These are phyloP conservation scores for Ridgeia piscesae DNA, from an alignment of 1,140 invertebrate genomes.

Conservation along the genomic window DNA sequence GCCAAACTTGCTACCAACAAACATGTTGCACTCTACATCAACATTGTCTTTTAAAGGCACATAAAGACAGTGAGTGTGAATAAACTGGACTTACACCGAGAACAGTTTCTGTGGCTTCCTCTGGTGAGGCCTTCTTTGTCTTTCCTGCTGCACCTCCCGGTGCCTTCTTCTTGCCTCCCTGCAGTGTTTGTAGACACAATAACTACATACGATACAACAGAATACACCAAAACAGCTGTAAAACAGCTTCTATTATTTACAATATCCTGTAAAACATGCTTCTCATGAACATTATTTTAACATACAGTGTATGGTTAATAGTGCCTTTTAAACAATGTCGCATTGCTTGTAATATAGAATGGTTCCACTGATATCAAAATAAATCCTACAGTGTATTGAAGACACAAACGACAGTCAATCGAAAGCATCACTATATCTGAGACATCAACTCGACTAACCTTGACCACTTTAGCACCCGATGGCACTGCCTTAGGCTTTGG, in stretches of 20 bases:
- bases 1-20: too few species aligned
- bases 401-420: slow-evolving; percentile 23
- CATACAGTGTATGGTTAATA: too few species aligned
- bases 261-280: background rate
- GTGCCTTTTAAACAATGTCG: too few species aligned
- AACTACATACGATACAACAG: background rate
- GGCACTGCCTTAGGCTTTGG: slow-evolving; percentile 1
- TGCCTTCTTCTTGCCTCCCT: slow-evolving; percentile 34
- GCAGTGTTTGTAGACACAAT: background rate
- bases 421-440: slow-evolving; percentile 24
- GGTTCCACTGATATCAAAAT: background rate
- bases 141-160: slow-evolving; percentile 26
- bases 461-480: slow-evolving; percentile 27
- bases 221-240: background rate
- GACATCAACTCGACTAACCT: slow-evolving; percentile 16
- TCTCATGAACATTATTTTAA: too few species aligned
- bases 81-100: background rate
- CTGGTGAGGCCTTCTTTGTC: slow-evolving; percentile 33
- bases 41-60: background rate
- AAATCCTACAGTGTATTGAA: slow-evolving; percentile 11
- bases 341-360: too few species aligned
- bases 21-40: background rate
- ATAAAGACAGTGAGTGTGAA: background rate
- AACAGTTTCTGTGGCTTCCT: slow-evolving; percentile 26
- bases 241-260: background rate